Conservation (phyloP, 2,797 vertebrate genomes). For the Lutjanus campechanus region DNA sequence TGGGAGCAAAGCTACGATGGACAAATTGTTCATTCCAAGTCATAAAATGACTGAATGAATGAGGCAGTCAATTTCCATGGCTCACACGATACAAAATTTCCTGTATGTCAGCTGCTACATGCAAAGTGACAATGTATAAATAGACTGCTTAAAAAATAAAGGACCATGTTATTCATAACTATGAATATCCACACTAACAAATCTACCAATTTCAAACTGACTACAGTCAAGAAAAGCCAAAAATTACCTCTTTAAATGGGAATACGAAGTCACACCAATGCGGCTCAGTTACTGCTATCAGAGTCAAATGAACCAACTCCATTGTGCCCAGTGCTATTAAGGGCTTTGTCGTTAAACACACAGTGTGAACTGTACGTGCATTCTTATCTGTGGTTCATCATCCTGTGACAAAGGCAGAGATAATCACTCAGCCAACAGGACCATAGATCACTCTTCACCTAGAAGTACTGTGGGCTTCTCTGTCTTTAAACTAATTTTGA, state of each 20-base stretch:
- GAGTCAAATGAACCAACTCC: conserved; percentile 35
- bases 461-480: not conserved
- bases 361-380: conserved; percentile 28
- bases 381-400: conserved; percentile 45
- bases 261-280: conserved; percentile 3
- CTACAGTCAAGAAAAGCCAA: conserved; percentile 17
- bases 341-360: conserved; percentile 41
- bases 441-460: conserved; percentile 5
- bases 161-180: not conserved
- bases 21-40: conserved; percentile 11
- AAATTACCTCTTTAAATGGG: not conserved
- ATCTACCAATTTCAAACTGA: not conserved
- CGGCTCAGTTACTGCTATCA: conserved; percentile 23
- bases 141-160: not conserved
- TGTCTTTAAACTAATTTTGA: not conserved
- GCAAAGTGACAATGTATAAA: not conserved
- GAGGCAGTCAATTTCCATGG: not conserved
- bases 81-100: not conserved
- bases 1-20: not conserved
- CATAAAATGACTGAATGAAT: not conserved
- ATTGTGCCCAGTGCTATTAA: conserved; percentile 26
- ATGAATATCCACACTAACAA: not conserved
- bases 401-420: conserved; percentile 38
- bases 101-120: not conserved
- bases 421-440: conserved; percentile 31